A percentile compares a stretch with the other conserved stretches of the same genome.
Evolutionary conservation across 2,888 invertebrate genomes (phyloP).

Genomic region (Mythimna vitellina): DNA sequence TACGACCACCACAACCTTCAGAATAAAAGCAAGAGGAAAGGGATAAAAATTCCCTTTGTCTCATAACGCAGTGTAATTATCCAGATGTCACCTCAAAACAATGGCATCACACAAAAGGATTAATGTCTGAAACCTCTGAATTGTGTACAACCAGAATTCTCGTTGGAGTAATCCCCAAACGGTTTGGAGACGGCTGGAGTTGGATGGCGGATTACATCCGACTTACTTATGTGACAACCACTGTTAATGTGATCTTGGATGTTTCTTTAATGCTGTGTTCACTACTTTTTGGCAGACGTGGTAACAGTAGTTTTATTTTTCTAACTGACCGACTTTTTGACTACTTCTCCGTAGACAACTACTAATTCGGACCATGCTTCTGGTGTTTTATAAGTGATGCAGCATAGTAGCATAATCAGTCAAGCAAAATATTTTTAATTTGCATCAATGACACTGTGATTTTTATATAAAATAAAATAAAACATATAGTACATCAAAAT

Average conservation of each 20-base stretch:
- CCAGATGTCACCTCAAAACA: constrained; percentile 46
- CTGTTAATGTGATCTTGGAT: constrained; percentile 27
- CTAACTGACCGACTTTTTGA: too few relatives aligned
- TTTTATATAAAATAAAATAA: too few relatives aligned
- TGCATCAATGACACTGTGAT: too few relatives aligned
- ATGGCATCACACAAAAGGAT: constrained; percentile 50
- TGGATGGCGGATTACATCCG: constrained; percentile 42
- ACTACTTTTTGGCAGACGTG: neutral
- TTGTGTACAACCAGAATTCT: constrained; percentile 52
- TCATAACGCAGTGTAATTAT: constrained; percentile 48
- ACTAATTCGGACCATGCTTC: too few relatives aligned
- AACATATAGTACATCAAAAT: too few relatives aligned
- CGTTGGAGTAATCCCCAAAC: constrained; percentile 56
- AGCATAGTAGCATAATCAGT: too few relatives aligned
- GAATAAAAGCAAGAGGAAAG: constrained; percentile 16
- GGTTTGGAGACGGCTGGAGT: constrained; percentile 35
- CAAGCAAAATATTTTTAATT: too few relatives aligned
- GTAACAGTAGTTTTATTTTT: too few relatives aligned
- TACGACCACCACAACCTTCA: constrained; percentile 15
- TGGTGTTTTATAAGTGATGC: too few relatives aligned
- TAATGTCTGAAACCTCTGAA: constrained; percentile 42
- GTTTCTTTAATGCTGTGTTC: neutral
- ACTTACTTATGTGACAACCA: constrained; percentile 45
- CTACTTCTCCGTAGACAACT: too few relatives aligned
- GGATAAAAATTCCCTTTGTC: constrained; percentile 37